Evolutionary conservation across 2,888 invertebrate genomes (phyloP).

Genomic region (Xanthorhoe designata): DNA sequence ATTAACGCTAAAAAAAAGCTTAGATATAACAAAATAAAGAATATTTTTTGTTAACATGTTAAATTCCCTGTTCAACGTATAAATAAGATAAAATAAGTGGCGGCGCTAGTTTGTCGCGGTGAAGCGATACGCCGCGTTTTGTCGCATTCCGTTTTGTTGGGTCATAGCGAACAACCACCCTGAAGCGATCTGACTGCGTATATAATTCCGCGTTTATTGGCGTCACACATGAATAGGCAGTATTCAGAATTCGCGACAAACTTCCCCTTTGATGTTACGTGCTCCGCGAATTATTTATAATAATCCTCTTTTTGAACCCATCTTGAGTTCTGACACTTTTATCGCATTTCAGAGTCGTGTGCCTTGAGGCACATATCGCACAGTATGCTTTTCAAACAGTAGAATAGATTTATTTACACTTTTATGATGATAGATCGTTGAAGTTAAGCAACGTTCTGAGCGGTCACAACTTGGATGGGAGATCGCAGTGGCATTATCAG

Average conservation of each 20-base stretch:
- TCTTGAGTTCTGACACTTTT: conserved; percentile 52
- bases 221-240: conserved; percentile 33
- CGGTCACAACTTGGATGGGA: too few species aligned
- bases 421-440: too few species aligned
- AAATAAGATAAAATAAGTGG: too few species aligned
- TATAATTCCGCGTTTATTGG: conserved; percentile 36
- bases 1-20: too few species aligned
- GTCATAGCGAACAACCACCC: not conserved
- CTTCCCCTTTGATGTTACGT: conserved; percentile 52
- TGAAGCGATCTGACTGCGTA: conserved; percentile 11
- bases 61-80: too few species aligned
- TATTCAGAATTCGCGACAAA: conserved; percentile 37
- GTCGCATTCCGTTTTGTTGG: too few species aligned
- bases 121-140: too few species aligned
- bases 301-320: conserved; percentile 54
- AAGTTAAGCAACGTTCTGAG: too few species aligned
- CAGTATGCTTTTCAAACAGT: not conserved
- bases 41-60: too few species aligned
- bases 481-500: too few species aligned
- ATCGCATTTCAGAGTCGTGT: conserved; percentile 45
- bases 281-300: conserved; percentile 54
- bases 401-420: not conserved
- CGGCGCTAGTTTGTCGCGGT: too few species aligned
- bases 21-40: too few species aligned
- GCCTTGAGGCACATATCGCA: not conserved